Evolutionary conservation across 2,888 invertebrate species (phyloP).

Genomic region (Hemistola chrysoprasaria): DNA sequence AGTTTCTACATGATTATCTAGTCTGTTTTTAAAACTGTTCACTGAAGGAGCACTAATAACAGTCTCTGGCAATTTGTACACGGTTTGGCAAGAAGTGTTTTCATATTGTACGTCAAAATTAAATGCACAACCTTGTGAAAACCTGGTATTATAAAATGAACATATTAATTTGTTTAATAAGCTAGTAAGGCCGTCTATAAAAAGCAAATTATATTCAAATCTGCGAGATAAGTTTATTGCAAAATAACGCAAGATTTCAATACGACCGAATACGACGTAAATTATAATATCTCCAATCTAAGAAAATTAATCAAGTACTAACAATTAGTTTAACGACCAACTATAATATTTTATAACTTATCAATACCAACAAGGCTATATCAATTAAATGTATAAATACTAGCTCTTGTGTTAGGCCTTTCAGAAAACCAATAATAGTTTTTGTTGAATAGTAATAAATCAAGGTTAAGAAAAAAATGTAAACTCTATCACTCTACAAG

Average conservation of each 20-base stretch:
- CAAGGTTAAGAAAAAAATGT: slow-evolving; percentile 1
- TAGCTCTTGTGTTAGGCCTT: slow-evolving; percentile 1
- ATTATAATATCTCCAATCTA: too few species aligned
- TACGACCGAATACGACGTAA: slow-evolving; percentile 18
- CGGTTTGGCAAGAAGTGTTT: too few species aligned
- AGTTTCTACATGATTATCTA: too few species aligned
- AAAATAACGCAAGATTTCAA: slow-evolving; percentile 32
- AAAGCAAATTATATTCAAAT: slow-evolving; percentile 6
- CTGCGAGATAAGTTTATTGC: slow-evolving; percentile 8
- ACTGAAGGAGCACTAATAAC: too few species aligned
- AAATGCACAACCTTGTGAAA: too few species aligned
- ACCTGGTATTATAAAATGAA: too few species aligned
- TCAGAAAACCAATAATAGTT: neutral
- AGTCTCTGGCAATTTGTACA: too few species aligned
- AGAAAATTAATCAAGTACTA: slow-evolving; percentile 27
- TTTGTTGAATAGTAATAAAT: slow-evolving; percentile 3
- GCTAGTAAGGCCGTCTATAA: neutral
- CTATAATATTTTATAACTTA: slow-evolving; percentile 31
- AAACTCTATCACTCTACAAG: slow-evolving; percentile 17
- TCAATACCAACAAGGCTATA: slow-evolving; percentile 45
- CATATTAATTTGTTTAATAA: neutral
- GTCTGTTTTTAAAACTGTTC: too few species aligned
- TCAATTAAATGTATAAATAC: slow-evolving; percentile 32
- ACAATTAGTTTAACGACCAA: slow-evolving; percentile 35
- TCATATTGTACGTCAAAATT: too few species aligned